Percentiles rank a stretch among this genome's conserved stretches.
These are phyloP conservation scores for Sesamia inferens DNA, from an alignment of 2,888 invertebrate genomes.

Conservation along the genomic window DNA sequence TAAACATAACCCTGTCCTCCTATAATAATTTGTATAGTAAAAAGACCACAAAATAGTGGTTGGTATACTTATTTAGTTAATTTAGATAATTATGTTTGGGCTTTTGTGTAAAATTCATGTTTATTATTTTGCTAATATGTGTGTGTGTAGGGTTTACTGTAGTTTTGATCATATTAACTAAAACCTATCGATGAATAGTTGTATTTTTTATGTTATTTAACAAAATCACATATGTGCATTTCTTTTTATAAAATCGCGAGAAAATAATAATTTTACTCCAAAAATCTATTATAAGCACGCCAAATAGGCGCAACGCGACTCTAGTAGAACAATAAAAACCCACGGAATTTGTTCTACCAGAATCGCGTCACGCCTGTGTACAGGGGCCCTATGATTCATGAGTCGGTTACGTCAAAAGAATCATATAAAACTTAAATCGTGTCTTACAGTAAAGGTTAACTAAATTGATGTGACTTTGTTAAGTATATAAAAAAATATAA, in stretches of 20 bases:
- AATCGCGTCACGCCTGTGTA: background rate
- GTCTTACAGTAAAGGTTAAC: background rate
- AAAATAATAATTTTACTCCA: background rate
- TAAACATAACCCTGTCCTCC: background rate
- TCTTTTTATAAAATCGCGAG: too few species aligned
- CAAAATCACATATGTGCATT: background rate
- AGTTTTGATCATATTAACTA: background rate
- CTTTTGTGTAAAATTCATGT: slow-evolving; percentile 4
- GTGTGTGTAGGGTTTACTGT: slow-evolving; percentile 11
- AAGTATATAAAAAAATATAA: background rate
- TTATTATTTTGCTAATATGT: slow-evolving; percentile 5
- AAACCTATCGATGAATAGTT: background rate
- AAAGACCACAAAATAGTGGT: background rate
- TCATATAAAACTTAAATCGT: background rate
- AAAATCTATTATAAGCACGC: background rate
- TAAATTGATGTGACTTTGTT: background rate
- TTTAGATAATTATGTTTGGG: slow-evolving; percentile 6
- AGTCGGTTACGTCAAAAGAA: background rate
- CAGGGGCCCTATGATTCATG: background rate
- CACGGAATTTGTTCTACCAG: background rate
- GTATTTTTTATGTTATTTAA: background rate
- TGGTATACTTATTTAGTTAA: slow-evolving; percentile 5
- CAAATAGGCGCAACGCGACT: background rate
- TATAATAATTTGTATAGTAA: background rate
- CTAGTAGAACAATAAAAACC: background rate